Evolutionary conservation across 2,113 vertebrate species (phyloP).

Genomic region (Numida meleagris): DNA sequence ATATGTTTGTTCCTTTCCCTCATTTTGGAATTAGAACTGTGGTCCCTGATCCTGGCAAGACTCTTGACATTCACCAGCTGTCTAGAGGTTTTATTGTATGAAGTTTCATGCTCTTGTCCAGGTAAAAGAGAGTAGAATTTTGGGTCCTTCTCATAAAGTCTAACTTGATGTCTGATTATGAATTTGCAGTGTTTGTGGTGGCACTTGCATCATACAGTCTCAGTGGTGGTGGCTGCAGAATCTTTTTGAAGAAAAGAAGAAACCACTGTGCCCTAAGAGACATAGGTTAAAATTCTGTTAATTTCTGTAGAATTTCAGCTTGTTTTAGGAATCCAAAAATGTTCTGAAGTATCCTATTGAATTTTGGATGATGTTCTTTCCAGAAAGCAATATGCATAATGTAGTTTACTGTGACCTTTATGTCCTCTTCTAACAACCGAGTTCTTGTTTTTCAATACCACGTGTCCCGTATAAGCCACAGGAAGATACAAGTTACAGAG

Average conservation of each 20-base stretch:
- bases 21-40: neutral
- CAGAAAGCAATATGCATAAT: neutral
- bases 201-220: fast-evolving
- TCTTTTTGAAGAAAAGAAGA: neutral
- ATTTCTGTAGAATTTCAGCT: neutral
- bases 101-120: neutral
- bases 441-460: neutral
- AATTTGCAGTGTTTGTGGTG: neutral
- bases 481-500: neutral
- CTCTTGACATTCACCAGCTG: neutral
- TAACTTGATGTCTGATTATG: neutral
- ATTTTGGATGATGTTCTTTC: neutral
- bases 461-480: neutral
- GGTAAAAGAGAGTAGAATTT: neutral
- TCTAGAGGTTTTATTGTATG: neutral
- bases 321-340: neutral
- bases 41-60: neutral
- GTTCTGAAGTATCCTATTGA: neutral
- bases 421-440: neutral
- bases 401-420: neutral
- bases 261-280: neutral
- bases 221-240: neutral
- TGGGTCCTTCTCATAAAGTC: neutral
- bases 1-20: neutral
- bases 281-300: neutral